Evolutionary conservation across 2,888 invertebrate species (phyloP), one percentile per base, ranked within the genome.

Genomic region (Psylliodes chrysocephalus): DNA sequence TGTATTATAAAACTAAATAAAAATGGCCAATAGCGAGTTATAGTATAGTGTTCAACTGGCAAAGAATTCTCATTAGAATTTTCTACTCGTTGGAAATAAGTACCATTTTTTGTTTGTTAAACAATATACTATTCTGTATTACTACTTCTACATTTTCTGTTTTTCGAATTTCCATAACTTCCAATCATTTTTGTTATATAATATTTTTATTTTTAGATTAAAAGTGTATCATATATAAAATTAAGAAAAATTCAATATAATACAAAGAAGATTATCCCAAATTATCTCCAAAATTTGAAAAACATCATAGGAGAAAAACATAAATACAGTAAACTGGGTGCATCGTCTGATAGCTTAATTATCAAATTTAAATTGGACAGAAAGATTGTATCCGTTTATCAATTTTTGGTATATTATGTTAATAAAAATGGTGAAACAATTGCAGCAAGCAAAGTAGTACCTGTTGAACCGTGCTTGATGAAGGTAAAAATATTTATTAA

Each of bases 381-480:
- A 33, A 81, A 81, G 68, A 83, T 86, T 78, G 79, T 83, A 5
- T 82, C 84, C 1, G 76, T 83, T 8, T 84, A 84, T 10, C 81
- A 85, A 71, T 69, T 86, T 22, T 77, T 89, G 1, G 82, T 89
- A 1, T 89, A 87, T 75, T 87, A 87, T 72, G 81, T 87, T 8
- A 69, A 71, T 5, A 76, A 80, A 8, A 85, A 86, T 68, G 85
- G 86, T 1, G 89, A 89, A 78, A 82, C 84, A 0, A 84, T 89
- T 0, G 85, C 87, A 0, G 84, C 86, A 52, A 84, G 82, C 10
- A 82, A 83, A 61, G 81, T 82, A 30, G 82, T 88, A 61, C 79
- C 84, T 17, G 82, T 88, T 0, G 83, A 85, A 60, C 83, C 84
- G 14, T 88, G 89, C 71, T 84, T 87, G 65, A 82, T 83, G 47